Base-by-base conservation (phyloP, 2,797 vertebrate genomes). In the Neopelma chrysocephalum region DNA sequence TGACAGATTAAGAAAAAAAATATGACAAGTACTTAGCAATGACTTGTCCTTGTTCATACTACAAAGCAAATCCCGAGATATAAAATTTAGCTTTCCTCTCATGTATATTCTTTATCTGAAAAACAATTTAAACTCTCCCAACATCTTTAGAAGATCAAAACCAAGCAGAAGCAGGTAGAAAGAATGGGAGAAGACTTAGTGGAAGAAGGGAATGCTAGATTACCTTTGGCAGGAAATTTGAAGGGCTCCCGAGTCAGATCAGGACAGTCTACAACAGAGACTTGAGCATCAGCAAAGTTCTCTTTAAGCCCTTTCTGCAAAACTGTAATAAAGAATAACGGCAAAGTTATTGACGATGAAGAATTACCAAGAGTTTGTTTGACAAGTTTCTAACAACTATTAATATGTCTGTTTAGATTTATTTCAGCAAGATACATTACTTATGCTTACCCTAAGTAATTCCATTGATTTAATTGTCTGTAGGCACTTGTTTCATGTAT, bases 161-260 rank as follows among this genome's bases (percentile, higher is more conserved):
- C 11, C 17, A 86, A 64, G 40, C 11, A 76, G 43, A 18, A 76
- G 61, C 1, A 14, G 25, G 20, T 36, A 62, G 38, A 80, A 91
- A 68, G 50, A 71, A 48, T 7, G 53, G 43, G 10, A 87, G 26
- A 71, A 71, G 15, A 26, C 43, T 22, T n/a, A 64, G 23, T 22
- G 50, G 57, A 68, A 82, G 48, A 42, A 23, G 29, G 34, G 23
- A 94, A 84, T 20, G 19, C 9, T 10, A 50, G 9, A 61, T 97
- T 97, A 99, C 99, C 99, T 98, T 98, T 98, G 62, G 98, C 99
- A 92, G 99, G 99, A 94, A 99, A 99, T 40, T 94, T 90, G 97
- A 99, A 99, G 6, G 99, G 99, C 11, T 99, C 98, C 92, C 98
- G 95, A 54, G 98, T 99, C 95, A 99, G 98, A 98, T 99, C 99